Evolutionary conservation across 2,113 vertebrate species (phyloP), one percentile per base, ranked within the genome.

Genomic region (Mus spicilegus): DNA sequence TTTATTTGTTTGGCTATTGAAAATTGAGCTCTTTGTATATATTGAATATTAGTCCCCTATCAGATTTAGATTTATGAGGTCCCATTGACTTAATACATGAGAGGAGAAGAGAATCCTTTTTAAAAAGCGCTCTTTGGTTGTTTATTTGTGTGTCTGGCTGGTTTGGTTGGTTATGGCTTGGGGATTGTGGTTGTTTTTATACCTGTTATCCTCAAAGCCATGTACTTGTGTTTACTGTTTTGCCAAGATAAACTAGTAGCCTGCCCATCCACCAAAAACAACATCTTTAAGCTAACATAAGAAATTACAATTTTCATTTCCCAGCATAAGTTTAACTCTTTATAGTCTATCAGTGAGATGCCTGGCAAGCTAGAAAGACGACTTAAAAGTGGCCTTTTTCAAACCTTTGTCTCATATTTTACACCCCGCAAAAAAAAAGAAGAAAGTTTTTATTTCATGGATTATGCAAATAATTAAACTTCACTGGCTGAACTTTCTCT

Each of bases 251-350:
- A 95, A 89, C 24, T 46, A 91, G 63, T 14, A 93, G 36, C 20
- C 89, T 65, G 28, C 6, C 28, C 26, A 69, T 61, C 51, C 90
- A 92, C 72, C 4, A 65, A 72, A 56, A 9, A 85, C 51, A 77
- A 13, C 78, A n/a, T 46, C 75, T 8, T 73, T 56, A 92, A 61
- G 51, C 51, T 24, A 85, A 75, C 13, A 49, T 28, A 17, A 61
- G 33, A 73, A 82, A 80, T 82, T 46, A 89, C n/a, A 72, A 36
- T 51, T 78, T 94, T 88, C 42, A 93, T 87, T 92, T 95, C 39
- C 20, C 69, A 51, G 3, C 4, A 58, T 46, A 4, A 77, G 4
- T 51, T 61, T 42, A 70, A 33, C 42, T 72, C 28, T 36, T 8
- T 56, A 94, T 2, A 17, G 7, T 81, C 10, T 72, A 84, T n/a